Percentiles rank a stretch among this genome's conserved stretches.
These are phyloP conservation scores for Passer domesticus DNA, from an alignment of 2,113 vertebrate genomes.

Conservation along the genomic window DNA sequence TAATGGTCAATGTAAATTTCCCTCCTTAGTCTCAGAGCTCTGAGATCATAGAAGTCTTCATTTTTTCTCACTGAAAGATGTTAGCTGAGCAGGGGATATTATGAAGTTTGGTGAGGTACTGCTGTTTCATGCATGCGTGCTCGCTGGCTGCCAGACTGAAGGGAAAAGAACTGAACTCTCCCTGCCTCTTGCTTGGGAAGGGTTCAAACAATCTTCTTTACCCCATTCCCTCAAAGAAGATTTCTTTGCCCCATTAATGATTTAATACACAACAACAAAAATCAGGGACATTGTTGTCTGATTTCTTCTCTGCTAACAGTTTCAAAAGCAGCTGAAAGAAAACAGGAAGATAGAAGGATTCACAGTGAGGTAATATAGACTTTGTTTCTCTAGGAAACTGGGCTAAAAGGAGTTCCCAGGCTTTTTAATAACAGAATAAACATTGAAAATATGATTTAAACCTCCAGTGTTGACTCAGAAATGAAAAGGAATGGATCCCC, in stretches of 20 bases:
- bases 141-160: background rate
- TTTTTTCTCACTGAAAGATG: background rate
- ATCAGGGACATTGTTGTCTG: background rate
- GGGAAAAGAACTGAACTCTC: background rate
- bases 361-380: background rate
- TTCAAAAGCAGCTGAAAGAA: constrained; percentile 8
- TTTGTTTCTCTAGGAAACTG: background rate
- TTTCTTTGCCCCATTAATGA: background rate
- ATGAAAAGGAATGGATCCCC: background rate
- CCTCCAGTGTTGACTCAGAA: background rate
- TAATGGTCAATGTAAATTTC: background rate
- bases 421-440: background rate
- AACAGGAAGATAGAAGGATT: background rate
- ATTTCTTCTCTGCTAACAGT: background rate
- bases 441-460: background rate
- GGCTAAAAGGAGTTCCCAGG: background rate
- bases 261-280: background rate
- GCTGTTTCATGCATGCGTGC: background rate
- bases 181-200: background rate
- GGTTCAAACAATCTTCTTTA: background rate
- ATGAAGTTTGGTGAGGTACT: background rate
- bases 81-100: background rate
- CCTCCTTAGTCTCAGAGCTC: background rate
- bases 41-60: background rate
- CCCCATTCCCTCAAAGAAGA: background rate